Evolutionary conservation across 2,888 invertebrate genomes (phyloP), one percentile per base, ranked within the genome.

Genomic region (Dryomyza anilis): DNA sequence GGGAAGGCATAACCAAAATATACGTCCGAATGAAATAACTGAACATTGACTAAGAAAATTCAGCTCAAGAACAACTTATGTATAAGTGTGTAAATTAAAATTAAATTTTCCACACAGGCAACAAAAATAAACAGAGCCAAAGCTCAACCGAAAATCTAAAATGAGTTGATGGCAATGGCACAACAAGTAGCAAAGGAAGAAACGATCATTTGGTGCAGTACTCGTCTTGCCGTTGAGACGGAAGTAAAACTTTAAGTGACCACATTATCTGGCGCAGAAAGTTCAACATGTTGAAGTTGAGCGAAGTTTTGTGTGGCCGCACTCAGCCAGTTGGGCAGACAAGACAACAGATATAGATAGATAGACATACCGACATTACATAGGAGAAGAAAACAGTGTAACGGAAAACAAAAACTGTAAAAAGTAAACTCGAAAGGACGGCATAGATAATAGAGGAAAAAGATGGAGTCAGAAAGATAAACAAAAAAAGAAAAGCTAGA

Each of bases 21-120:
- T n/a, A n/a, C n/a, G n/a, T n/a, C n/a, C n/a, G n/a, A n/a, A n/a
- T n/a, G n/a, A n/a, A n/a, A n/a, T n/a, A 57, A 39, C 39, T 57
- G 36, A 33, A 23, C 43, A n/a, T 39, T 23, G 43, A 57, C 39
- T 57, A 29, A 30, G 29, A 46, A 7, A 25, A 52, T 27, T 52
- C 25, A 25, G 14, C 27, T 52, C 50, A 52, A 52, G 50, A 52
- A 29, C 50, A 52, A 27, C 25, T 52, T 30, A 58, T 27, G 65
- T 69, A 66, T 69, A 29, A 52, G 29, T 52, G 50, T 52, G 10
- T 68, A 74, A 74, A 74, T 74, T 74, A 76, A 74, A 76, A 74
- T 74, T 74, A 70, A 70, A 74, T 74, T 76, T 76, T 74, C 68
- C 67, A 74, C 74, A 52, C 23, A 25, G 16, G 50, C 23, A 52